phyloP scores from a whole-genome alignment of 2,113 vertebrate genomes.

The Corythornis madagascariensis region DNA sequence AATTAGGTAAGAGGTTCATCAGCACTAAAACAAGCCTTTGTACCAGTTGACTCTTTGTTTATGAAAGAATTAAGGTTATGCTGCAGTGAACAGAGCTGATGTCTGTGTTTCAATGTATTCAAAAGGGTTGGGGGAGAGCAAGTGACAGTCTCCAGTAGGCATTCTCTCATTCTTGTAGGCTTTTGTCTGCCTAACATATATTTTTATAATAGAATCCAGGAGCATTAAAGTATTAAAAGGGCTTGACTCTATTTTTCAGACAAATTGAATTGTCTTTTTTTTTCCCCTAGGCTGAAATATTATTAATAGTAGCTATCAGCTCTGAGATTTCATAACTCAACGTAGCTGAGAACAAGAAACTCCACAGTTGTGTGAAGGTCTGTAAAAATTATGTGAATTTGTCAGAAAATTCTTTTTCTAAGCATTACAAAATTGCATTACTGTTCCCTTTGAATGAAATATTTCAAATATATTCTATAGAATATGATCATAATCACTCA shows the following conservation, averaged over 20 bases:
- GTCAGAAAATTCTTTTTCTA: background rate
- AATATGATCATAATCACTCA: background rate
- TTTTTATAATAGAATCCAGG: background rate
- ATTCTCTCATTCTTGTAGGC: background rate
- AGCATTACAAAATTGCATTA: background rate
- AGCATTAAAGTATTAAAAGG: background rate
- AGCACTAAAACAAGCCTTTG: background rate
- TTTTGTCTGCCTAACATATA: background rate
- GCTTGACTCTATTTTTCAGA: conserved; percentile 2
- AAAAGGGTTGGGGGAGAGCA: background rate
- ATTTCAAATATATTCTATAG: background rate
- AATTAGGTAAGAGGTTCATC: background rate
- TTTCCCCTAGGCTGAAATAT: background rate
- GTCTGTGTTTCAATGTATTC: background rate
- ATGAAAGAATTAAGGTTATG: background rate
- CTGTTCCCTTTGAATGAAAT: background rate
- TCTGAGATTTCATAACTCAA: background rate
- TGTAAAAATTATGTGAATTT: background rate
- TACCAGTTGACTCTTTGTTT: background rate
- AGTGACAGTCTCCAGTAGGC: background rate
- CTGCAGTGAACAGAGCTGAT: background rate
- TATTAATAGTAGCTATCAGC: background rate
- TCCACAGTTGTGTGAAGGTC: background rate
- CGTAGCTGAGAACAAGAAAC: background rate
- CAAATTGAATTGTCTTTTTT: background rate